Base-by-base conservation (phyloP, 92 coral and sea anemone species). In the Porites evermanni region DNA sequence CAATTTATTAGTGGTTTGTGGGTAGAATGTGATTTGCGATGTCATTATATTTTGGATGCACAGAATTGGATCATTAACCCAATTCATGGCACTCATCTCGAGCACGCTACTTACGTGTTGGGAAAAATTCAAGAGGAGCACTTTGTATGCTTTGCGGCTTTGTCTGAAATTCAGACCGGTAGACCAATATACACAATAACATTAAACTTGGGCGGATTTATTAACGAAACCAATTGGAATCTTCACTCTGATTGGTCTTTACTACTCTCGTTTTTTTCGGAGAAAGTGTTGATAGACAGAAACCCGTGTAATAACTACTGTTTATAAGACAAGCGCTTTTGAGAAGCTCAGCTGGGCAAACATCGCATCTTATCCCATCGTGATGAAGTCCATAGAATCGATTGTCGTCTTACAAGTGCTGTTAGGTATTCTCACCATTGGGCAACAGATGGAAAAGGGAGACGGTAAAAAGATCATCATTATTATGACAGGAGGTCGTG, bases 381-480 rank as follows among this genome's bases (percentile, higher is more conserved):
- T 47, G 19, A 81, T 81, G 86, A 81, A 60, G 78, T 19, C 77
- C 54, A 44, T 81, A 16, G 65, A 60, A n/a, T 81, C 86, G 59
- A 70, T 81, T 81, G 68, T 81, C 4, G 77, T 81, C 13, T 32
- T 81, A 68, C 86, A 70, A n/a, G 77, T 70, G 65, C 58, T 81
- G 54, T 74, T 81, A 77, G 77, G 68, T 56, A 81, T 81, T 70
- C 70, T 81, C 77, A 69, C 75, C 20, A 70, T 70, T 56, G 86
- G 78, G 13, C 86, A 81, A 61, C 86, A 58, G 53, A 70, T 81
- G 56, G 77, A 81, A 29, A 74, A 70, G 59, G 86, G 86, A 32
- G 86, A 81, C 29, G 77, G 69, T 12, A 70, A 56, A 58, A 60
- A 32, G 23, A 71, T 81, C 59, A 56, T 81, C 12, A 70, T 81